phyloP scores from a whole-genome alignment of 2,113 vertebrate species.

The Aleadryas rufinucha region DNA sequence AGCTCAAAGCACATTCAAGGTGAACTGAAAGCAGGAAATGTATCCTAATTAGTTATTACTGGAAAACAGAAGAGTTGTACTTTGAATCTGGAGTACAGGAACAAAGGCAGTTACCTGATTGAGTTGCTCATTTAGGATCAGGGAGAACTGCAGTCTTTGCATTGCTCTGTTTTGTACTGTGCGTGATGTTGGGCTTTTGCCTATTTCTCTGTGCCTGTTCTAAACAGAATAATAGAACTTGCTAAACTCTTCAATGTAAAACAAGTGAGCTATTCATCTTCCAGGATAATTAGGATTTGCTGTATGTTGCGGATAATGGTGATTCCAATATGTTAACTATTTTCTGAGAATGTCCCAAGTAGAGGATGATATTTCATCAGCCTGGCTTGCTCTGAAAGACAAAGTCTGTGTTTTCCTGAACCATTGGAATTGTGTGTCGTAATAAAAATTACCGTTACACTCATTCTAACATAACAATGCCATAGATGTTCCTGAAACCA shows the following conservation, averaged over 20 bases:
- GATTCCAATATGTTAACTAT: not conserved
- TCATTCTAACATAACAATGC: not conserved
- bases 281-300: not conserved
- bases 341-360: not conserved
- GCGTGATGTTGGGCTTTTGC: not conserved
- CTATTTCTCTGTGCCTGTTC: not conserved
- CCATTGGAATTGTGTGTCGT: not conserved
- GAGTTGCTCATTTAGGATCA: not conserved
- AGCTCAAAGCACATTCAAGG: not conserved
- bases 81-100: not conserved
- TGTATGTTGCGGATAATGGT: not conserved
- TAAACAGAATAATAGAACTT: not conserved
- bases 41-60: not conserved
- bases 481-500: not conserved
- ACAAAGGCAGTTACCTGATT: accelerated
- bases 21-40: not conserved
- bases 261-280: not conserved
- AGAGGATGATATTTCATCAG: not conserved
- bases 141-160: not conserved
- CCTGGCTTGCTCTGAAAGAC: not conserved
- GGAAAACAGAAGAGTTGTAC: not conserved
- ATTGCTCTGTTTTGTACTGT: not conserved
- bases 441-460: not conserved
- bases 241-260: not conserved
- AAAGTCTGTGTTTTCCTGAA: not conserved